A percentile compares a stretch with the other conserved stretches of the same genome.
Conservation (phyloP, 2,113 vertebrate genomes). For the Motacilla tschutschensis region DNA sequence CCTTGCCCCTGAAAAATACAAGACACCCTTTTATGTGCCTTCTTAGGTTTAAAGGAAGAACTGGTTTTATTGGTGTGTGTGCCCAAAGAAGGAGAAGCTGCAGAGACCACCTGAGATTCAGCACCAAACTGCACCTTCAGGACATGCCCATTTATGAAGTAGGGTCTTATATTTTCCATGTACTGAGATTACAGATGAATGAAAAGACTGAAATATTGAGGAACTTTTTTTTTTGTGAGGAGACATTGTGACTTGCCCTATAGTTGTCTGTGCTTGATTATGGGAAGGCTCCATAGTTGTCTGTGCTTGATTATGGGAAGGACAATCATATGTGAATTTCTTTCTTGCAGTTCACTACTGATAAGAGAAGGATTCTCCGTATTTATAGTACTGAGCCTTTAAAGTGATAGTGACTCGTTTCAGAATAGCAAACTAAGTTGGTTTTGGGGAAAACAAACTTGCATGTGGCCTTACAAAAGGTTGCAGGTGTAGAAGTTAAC, state of each 20-base stretch:
- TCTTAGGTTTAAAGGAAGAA: neutral
- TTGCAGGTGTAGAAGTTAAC: accelerated
- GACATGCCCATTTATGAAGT: neutral
- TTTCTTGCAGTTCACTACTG: neutral
- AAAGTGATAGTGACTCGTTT: neutral
- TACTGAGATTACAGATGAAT: neutral
- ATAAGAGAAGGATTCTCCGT: neutral
- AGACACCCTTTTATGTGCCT: neutral
- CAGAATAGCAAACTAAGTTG: neutral
- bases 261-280: neutral
- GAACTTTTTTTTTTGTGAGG: neutral
- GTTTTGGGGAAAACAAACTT: neutral
- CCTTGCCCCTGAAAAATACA: too few relatives aligned
- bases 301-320: neutral
- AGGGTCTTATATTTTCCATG: neutral
- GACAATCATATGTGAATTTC: neutral
- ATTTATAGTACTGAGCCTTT: neutral
- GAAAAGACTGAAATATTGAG: neutral
- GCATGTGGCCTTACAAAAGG: neutral
- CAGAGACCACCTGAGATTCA: neutral
- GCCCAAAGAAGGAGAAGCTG: neutral
- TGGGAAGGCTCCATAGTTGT: too few relatives aligned
- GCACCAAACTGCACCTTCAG: neutral
- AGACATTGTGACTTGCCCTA: neutral
- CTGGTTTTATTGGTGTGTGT: neutral